These are phyloP conservation scores for Fukomys damarensis DNA, from an alignment of 2,113 vertebrate genomes.

Conservation along the genomic window DNA sequence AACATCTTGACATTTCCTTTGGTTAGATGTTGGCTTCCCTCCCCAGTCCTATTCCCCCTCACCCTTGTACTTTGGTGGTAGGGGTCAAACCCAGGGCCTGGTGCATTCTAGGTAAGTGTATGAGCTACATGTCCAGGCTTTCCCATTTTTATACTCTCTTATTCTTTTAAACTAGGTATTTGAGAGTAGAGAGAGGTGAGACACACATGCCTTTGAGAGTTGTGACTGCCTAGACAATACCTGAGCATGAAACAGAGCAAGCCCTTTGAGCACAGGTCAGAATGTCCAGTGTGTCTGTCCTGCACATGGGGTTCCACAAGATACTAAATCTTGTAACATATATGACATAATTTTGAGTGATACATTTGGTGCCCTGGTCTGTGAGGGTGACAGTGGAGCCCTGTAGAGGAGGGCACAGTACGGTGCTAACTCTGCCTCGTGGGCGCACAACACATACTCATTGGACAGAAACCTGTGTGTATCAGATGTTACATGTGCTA, in stretches of 20 bases:
- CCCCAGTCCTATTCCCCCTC: not conserved
- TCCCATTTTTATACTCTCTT: not conserved
- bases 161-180: not conserved
- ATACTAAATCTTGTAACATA: not conserved
- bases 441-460: not conserved
- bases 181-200: slow-evolving; percentile 36
- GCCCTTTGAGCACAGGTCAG: not conserved
- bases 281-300: not conserved
- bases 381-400: not conserved
- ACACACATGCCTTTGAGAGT: not conserved
- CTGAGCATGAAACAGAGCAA: not conserved
- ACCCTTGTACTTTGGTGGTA: not conserved
- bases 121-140: not conserved
- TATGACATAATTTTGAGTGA: not conserved
- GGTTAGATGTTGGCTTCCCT: not conserved
- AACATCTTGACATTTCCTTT: not conserved
- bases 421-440: not conserved
- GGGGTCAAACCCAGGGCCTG: not conserved
- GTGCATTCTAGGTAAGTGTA: not conserved
- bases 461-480: not conserved
- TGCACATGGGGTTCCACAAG: not conserved
- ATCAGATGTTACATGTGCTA: not conserved
- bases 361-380: not conserved
- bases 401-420: not conserved
- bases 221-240: not conserved